Conservation (phyloP, 1,140 invertebrate genomes). For the Meloidogyne hapla region DNA sequence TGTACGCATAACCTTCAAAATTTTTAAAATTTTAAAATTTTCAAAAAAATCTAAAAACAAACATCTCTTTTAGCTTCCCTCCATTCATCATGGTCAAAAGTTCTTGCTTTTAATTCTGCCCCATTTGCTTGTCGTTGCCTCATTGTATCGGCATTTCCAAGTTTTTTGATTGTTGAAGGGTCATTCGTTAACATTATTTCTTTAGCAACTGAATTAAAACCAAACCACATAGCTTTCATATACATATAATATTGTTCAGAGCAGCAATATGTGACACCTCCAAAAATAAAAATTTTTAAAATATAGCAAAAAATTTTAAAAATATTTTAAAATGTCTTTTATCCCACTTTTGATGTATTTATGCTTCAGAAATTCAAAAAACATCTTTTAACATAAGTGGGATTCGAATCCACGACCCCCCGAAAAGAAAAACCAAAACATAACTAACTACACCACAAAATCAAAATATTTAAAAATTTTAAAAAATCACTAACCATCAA, state of each 20-base stretch:
- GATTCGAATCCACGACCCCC: background rate
- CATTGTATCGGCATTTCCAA: constrained; percentile 15
- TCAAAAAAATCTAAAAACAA: constrained; percentile 9
- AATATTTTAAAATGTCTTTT: too few relatives aligned
- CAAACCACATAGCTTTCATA: background rate
- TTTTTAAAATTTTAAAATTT: background rate
- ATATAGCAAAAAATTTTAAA: background rate
- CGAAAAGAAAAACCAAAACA: too few relatives aligned
- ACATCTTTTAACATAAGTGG: too few relatives aligned
- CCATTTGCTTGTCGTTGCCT: background rate
- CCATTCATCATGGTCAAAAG: constrained; percentile 27
- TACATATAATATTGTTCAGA: constrained; percentile 26
- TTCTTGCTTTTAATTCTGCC: constrained; percentile 5
- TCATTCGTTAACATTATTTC: constrained; percentile 16
- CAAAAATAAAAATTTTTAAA: constrained; percentile 10
- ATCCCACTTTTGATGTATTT: too few relatives aligned
- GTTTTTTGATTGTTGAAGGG: background rate
- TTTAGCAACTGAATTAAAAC: constrained; percentile 8
- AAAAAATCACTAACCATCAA: background rate
- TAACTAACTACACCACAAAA: too few relatives aligned
- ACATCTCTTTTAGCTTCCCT: constrained; percentile 9
- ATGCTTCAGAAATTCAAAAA: too few relatives aligned
- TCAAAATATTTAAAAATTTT: background rate
- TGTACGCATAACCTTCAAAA: constrained; percentile 8
- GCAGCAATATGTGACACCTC: constrained; percentile 1